Base-by-base conservation (phyloP, 2,113 vertebrate species). In the Myotis lucifugus region DNA sequence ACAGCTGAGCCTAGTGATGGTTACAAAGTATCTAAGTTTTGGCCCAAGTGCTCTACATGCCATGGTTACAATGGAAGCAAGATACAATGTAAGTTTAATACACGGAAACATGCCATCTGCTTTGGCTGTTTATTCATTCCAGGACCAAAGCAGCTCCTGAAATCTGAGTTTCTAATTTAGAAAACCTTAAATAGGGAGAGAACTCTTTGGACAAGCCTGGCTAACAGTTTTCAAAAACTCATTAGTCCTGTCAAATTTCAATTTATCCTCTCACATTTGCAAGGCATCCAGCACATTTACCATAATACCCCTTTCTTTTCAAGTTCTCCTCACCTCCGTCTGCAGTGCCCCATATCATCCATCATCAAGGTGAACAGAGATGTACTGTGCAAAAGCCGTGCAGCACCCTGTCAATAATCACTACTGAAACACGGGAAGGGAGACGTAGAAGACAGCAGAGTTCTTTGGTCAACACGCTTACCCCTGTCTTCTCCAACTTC, bases 121-220 rank as follows among this genome's bases (percentile, higher is more conserved):
- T 95, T 93, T 59, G 88, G 95, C 94, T 98, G 91, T 56, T 98
- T 98, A 96, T 98, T 98, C 97, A 98, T 98, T 97, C 97, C 85
- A 97, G 69, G 94, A 66, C 82, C 85, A 88, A 88, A 79, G 72
- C 42, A 88, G 86, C 85, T 59, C 2, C 40, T 95, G 96, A 97
- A 97, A 97, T 97, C 97, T 97, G 96, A 98, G 96, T 97, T 97
- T 98, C 95, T 94, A 95, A 97, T 95, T 97, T 96, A 97, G 95
- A 97, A 94, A 95, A 95, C 91, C 95, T 93, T 97, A 92, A 97
- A 78, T 81, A 85, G 92, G 95, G 95, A 95, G 94, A 97, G 95
- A 97, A 95, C 12, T 78, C 81, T 94, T 97, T 96, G 82, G 96
- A 96, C 95, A 97, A 95, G 96, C 54, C 94, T 91, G 86, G 96